A percentile compares a stretch with the other conserved stretches of the same genome.
Conservation (phyloP, 2,888 invertebrate species). For the Pelosia muscerda region DNA sequence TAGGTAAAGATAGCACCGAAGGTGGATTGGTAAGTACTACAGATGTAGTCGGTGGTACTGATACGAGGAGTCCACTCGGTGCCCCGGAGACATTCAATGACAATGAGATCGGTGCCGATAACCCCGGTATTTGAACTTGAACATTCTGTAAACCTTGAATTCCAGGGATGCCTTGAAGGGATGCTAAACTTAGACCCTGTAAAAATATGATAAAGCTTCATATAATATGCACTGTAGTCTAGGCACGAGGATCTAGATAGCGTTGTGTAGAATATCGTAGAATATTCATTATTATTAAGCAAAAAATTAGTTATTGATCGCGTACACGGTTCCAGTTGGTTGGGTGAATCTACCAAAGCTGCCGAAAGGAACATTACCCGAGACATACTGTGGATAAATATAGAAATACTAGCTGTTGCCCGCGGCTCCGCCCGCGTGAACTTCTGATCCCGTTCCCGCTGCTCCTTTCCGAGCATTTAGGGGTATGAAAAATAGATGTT, state of each 20-base stretch:
- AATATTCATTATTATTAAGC: no score
- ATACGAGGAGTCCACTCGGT: constrained; percentile 88
- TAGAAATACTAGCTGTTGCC: no score
- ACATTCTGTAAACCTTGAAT: constrained; percentile 93
- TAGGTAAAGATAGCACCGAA: constrained; percentile 88
- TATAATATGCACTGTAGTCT: background rate
- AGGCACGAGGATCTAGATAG: background rate
- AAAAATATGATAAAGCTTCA: constrained; percentile 13
- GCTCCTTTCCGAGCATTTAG: no score
- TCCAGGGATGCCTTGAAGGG: constrained; percentile 91
- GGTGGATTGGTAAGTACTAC: constrained; percentile 85
- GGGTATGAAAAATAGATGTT: no score
- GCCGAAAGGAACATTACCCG: no score
- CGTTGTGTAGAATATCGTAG: no score
- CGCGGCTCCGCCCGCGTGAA: no score
- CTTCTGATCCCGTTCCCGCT: no score
- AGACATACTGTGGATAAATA: no score
- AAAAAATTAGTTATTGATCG: no score
- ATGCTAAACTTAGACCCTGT: constrained; percentile 91
- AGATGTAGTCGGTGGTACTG: constrained; percentile 87
- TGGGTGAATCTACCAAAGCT: no score
- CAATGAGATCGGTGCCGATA: constrained; percentile 94
- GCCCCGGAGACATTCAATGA: constrained; percentile 91
- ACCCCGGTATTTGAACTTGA: constrained; percentile 93
- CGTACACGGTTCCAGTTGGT: no score